A percentile compares a stretch with the other conserved stretches of the same genome.
Evolutionary conservation across 1,140 invertebrate genomes (phyloP).

Genomic region (Sitophilus oryzae): DNA sequence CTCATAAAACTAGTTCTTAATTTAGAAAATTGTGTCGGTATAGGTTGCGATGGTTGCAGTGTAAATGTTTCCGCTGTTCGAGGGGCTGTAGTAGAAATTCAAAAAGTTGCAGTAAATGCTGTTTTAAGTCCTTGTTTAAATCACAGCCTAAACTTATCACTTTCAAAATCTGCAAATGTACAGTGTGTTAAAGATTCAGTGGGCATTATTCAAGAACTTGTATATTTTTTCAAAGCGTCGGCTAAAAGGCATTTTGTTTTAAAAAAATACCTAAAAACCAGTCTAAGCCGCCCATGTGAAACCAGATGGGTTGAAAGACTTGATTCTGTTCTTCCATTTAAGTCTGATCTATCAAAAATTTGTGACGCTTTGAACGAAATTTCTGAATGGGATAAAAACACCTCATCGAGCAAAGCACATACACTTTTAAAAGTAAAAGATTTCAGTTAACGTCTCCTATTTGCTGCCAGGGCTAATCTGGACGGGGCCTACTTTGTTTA

Average conservation of each 20-base stretch:
- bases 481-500: no score
- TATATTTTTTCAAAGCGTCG: not conserved
- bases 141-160: not conserved
- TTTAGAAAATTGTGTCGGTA: no score
- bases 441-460: no score
- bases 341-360: not conserved
- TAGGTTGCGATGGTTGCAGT: not conserved
- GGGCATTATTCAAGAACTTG: not conserved
- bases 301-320: constrained; percentile 2
- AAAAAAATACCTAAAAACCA: no score
- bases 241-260: not conserved
- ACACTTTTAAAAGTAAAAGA: no score
- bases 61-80: not conserved
- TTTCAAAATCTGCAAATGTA: not conserved
- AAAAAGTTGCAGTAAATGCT: not conserved
- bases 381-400: no score
- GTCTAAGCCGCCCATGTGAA: no score
- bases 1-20: no score
- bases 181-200: not conserved
- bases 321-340: not conserved
- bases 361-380: not conserved
- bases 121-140: not conserved
- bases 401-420: no score
- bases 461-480: no score
- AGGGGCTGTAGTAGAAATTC: not conserved